phyloP scores from a whole-genome alignment of 2,797 vertebrate species.

The Hoplostethus mediterraneus region DNA sequence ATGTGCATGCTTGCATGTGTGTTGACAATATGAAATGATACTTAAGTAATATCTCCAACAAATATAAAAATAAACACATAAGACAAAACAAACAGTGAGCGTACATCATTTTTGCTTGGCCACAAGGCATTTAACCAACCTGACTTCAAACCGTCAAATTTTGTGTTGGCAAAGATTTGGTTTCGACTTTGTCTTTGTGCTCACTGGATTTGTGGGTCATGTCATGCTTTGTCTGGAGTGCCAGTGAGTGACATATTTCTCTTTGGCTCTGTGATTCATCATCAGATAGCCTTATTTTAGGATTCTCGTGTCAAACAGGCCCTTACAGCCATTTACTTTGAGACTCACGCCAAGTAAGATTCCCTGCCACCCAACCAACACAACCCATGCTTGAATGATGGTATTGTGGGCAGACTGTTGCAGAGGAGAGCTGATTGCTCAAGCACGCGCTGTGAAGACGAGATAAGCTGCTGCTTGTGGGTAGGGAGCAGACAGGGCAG shows the following conservation, averaged over 20 bases:
- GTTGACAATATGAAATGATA: not conserved
- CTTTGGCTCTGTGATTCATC: constrained; percentile 51
- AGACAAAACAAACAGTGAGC: no score
- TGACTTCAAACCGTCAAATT: constrained; percentile 50
- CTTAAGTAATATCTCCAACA: not conserved
- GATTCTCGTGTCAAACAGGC: constrained; percentile 59
- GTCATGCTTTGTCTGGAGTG: constrained; percentile 46
- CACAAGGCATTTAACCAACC: constrained; percentile 51
- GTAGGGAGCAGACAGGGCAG: constrained; percentile 15
- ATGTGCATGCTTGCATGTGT: not conserved
- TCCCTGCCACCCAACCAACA: constrained; percentile 40
- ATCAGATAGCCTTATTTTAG: constrained; percentile 47
- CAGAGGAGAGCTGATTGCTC: constrained; percentile 47
- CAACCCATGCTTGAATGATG: constrained; percentile 64
- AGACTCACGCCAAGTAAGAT: constrained; percentile 53
- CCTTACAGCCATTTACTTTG: constrained; percentile 1
- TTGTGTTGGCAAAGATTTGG: constrained; percentile 56
- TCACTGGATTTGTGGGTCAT: constrained; percentile 7
- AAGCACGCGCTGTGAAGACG: constrained; percentile 44
- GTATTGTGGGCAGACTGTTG: constrained; percentile 63
- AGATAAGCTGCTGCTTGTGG: constrained; percentile 46
- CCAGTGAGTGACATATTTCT: constrained; percentile 29
- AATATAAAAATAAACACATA: not conserved
- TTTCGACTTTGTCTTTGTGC: constrained; percentile 46
- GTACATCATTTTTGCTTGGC: not conserved